Percentiles rank a stretch among this genome's conserved stretches.
Evolutionary conservation across 1,140 invertebrate species (phyloP).

Genomic region (Cydia amplana): DNA sequence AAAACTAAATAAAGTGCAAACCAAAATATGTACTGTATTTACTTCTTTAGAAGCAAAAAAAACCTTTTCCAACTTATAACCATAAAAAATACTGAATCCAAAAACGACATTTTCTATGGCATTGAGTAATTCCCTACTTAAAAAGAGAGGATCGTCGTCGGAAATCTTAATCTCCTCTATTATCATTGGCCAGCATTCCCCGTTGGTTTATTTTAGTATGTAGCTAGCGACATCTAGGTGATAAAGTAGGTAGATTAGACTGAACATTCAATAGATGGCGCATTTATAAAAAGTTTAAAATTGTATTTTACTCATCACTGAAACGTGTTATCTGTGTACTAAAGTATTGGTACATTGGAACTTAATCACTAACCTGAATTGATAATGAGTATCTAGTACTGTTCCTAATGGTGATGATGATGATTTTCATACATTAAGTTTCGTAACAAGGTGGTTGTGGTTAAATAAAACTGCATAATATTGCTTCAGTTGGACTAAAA

Average conservation of each 20-base stretch:
- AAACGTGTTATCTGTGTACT: not conserved
- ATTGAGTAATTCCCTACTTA: too few relatives aligned
- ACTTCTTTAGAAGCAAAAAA: not conserved
- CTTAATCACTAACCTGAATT: too few relatives aligned
- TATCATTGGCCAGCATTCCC: too few relatives aligned
- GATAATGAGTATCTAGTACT: too few relatives aligned
- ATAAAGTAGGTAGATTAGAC: not conserved
- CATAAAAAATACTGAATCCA: too few relatives aligned
- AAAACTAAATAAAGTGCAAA: not conserved
- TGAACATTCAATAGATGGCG: not conserved
- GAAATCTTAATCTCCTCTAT: too few relatives aligned
- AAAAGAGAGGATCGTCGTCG: too few relatives aligned
- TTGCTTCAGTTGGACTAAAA: conserved; percentile 80
- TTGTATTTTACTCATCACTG: not conserved
- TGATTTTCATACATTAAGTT: not conserved
- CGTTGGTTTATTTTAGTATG: too few relatives aligned
- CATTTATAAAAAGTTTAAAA: not conserved
- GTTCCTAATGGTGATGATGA: too few relatives aligned
- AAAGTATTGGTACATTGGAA: too few relatives aligned
- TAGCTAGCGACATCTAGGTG: not conserved
- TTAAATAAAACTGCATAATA: conserved; percentile 70
- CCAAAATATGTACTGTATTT: not conserved
- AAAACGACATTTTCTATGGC: too few relatives aligned
- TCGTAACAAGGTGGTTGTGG: not conserved
- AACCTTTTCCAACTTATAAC: too few relatives aligned